phyloP scores from a whole-genome alignment of 1,140 invertebrate genomes.

The Planococcus citri region DNA sequence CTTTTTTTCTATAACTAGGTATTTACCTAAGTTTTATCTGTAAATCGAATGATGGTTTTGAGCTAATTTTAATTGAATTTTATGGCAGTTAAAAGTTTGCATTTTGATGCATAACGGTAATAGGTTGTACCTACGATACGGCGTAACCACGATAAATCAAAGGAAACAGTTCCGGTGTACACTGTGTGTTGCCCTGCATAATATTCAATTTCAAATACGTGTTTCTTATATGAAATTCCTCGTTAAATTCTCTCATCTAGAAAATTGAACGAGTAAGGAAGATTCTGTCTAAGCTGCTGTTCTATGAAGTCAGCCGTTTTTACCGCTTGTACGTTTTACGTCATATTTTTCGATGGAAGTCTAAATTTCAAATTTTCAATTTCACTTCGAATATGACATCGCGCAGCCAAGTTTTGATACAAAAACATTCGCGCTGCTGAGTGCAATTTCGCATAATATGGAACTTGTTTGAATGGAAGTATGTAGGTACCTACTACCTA shows the following conservation, averaged over 20 bases:
- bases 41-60: neutral
- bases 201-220: neutral
- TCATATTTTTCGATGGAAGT: neutral
- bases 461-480: too few relatives aligned
- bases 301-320: constrained; percentile 2
- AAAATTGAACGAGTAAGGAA: neutral
- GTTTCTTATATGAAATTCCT: neutral
- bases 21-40: neutral
- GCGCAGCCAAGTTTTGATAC: neutral
- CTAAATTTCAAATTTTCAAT: neutral
- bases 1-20: neutral
- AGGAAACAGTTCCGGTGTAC: neutral
- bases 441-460: too few relatives aligned
- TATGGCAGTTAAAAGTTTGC: neutral
- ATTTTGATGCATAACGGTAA: neutral
- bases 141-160: neutral
- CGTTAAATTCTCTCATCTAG: constrained; percentile 3
- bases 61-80: neutral
- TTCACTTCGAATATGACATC: neutral
- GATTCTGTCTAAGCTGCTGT: neutral
- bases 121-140: neutral
- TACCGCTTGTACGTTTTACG: neutral
- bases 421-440: neutral
- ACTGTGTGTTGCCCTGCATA: neutral
- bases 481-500: too few relatives aligned